Conservation (phyloP, 2,888 invertebrate species). For the Junonia oenone region DNA sequence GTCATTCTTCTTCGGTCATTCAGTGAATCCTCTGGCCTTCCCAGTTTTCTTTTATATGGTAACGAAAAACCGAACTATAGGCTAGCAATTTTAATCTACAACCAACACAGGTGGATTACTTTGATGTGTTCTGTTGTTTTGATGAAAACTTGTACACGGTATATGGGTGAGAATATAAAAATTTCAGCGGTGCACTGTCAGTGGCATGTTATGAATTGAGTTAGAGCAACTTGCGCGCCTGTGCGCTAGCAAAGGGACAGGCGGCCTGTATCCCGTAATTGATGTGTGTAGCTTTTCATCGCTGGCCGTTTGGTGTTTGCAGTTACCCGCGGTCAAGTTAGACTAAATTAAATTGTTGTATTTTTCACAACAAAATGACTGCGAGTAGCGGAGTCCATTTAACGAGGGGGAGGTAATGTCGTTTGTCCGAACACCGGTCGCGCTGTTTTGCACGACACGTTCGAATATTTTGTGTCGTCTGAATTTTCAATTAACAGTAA, state of each 20-base stretch:
- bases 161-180: slow-evolving; percentile 55
- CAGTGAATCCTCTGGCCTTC: not conserved
- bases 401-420: slow-evolving; percentile 59
- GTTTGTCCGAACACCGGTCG: slow-evolving; percentile 42
- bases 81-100: not conserved
- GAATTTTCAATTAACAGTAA: slow-evolving; percentile 5
- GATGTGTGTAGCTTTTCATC: slow-evolving; percentile 72
- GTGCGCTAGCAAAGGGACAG: slow-evolving; percentile 47
- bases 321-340: slow-evolving; percentile 57
- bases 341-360: slow-evolving; percentile 76
- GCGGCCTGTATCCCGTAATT: slow-evolving; percentile 54
- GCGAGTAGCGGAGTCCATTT: slow-evolving; percentile 49
- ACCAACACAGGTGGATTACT: not conserved
- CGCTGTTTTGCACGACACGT: slow-evolving; percentile 38
- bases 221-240: slow-evolving; percentile 58
- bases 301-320: slow-evolving; percentile 58
- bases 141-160: slow-evolving; percentile 33
- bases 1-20: too few species aligned
- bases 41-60: not conserved
- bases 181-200: slow-evolving; percentile 42
- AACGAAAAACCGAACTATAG: not conserved
- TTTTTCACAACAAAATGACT: slow-evolving; percentile 68
- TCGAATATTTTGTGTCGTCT: slow-evolving; percentile 39
- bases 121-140: slow-evolving; percentile 3
- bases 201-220: slow-evolving; percentile 60